Evolutionary conservation across 2,797 vertebrate genomes (phyloP).

Genomic region (Sciurus vulgaris): DNA sequence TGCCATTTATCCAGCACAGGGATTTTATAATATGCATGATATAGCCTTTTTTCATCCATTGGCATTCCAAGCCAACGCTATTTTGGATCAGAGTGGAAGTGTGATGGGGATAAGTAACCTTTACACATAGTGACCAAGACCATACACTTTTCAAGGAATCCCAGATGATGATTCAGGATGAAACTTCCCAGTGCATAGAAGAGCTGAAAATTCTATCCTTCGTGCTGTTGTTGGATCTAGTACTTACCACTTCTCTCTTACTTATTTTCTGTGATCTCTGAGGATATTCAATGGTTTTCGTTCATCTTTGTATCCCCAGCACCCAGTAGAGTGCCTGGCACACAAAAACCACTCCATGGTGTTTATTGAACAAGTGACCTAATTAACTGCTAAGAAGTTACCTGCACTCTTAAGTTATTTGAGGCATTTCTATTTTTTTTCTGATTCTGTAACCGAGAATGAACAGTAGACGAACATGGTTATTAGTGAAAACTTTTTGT

Average conservation of each 20-base stretch:
- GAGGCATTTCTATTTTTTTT: slow-evolving; percentile 57
- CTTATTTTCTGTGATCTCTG: neutral
- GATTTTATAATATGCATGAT: neutral
- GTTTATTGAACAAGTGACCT: slow-evolving; percentile 38
- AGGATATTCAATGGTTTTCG: neutral
- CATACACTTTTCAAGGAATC: slow-evolving; percentile 4
- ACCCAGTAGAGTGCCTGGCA: neutral
- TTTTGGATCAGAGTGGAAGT: neutral
- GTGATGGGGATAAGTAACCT: neutral
- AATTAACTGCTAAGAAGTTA: slow-evolving; percentile 45
- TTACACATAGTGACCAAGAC: neutral
- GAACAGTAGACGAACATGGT: neutral
- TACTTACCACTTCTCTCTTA: neutral
- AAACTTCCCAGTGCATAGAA: neutral
- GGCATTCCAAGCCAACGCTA: slow-evolving; percentile 6
- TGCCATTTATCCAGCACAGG: neutral
- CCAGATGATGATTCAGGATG: neutral
- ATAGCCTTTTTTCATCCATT: neutral
- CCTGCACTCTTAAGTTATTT: neutral
- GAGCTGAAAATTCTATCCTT: neutral
- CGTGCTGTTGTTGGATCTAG: neutral
- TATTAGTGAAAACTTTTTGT: slow-evolving; percentile 14
- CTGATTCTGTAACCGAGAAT: neutral
- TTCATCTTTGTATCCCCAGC: neutral
- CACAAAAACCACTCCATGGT: slow-evolving; percentile 39